phyloP scores from a whole-genome alignment of 2,797 vertebrate species.

The Rhinophrynus dorsalis region DNA sequence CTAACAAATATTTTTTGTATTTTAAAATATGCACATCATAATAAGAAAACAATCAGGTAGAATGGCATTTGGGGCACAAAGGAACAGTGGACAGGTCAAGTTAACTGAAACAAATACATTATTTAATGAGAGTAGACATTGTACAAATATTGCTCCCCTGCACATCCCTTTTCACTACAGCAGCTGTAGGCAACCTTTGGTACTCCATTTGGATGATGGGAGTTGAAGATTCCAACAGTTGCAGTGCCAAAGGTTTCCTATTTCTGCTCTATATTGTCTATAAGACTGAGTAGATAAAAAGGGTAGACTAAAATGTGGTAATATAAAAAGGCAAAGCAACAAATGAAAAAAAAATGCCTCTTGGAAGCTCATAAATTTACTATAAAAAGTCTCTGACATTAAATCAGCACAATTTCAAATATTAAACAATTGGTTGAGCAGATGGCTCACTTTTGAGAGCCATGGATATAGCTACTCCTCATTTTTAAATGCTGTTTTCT shows the following conservation, averaged over 20 bases:
- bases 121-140: constrained; percentile 28
- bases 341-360: constrained; percentile 62
- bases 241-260: too few species aligned
- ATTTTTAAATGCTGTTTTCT: constrained; percentile 56
- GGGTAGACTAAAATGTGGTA: constrained; percentile 59
- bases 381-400: constrained; percentile 64
- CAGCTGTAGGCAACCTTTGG: too few species aligned
- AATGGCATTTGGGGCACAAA: constrained; percentile 8
- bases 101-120: constrained; percentile 26
- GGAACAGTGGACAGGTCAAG: constrained; percentile 14
- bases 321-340: constrained; percentile 54
- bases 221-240: too few species aligned
- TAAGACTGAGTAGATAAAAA: constrained; percentile 58
- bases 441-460: constrained; percentile 58
- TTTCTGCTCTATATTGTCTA: too few species aligned
- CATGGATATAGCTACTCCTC: constrained; percentile 61
- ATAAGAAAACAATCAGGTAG: constrained; percentile 16
- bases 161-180: constrained; percentile 8
- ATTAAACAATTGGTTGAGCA: constrained; percentile 54
- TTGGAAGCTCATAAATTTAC: constrained; percentile 71
- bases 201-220: too few species aligned
- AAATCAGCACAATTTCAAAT: constrained; percentile 64
- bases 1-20: constrained; percentile 9
- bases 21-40: constrained; percentile 6
- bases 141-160: constrained; percentile 44